phyloP scores from a whole-genome alignment of 2,888 invertebrate genomes.

The Tribolium freemani region DNA sequence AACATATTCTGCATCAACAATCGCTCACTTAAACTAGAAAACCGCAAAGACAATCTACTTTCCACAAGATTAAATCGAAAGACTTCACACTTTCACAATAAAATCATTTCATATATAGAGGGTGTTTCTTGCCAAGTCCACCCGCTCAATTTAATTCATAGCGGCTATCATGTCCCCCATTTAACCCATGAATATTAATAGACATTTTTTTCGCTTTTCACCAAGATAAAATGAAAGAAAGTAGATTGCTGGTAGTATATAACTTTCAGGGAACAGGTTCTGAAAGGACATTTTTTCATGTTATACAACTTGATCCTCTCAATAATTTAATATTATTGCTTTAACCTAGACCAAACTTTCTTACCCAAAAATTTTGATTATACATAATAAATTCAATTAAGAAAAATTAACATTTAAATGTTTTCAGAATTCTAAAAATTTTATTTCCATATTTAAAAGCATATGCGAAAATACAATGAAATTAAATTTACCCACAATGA shows the following conservation, averaged over 20 bases:
- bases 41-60: conserved; percentile 10
- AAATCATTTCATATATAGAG: conserved; percentile 7
- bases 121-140: conserved; percentile 5
- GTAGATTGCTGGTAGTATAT: conserved; percentile 16
- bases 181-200: conserved; percentile 42
- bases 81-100: conserved; percentile 1
- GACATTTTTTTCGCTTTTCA: conserved; percentile 16
- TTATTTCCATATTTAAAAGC: background rate
- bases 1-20: conserved; percentile 19
- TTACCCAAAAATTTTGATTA: background rate
- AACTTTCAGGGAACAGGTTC: conserved; percentile 7
- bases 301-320: conserved; percentile 15
- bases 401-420: no score
- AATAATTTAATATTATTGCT: conserved; percentile 25
- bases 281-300: conserved; percentile 19
- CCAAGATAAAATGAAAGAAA: conserved; percentile 21
- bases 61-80: background rate
- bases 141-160: conserved; percentile 35
- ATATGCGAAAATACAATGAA: background rate
- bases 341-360: background rate
- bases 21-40: conserved; percentile 28
- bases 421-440: no score
- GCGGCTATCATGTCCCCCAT: conserved; percentile 33
- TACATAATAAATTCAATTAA: background rate
- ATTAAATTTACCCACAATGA: background rate